Conservation (phyloP, 2,113 vertebrate genomes). For the Heptranchias perlo region DNA sequence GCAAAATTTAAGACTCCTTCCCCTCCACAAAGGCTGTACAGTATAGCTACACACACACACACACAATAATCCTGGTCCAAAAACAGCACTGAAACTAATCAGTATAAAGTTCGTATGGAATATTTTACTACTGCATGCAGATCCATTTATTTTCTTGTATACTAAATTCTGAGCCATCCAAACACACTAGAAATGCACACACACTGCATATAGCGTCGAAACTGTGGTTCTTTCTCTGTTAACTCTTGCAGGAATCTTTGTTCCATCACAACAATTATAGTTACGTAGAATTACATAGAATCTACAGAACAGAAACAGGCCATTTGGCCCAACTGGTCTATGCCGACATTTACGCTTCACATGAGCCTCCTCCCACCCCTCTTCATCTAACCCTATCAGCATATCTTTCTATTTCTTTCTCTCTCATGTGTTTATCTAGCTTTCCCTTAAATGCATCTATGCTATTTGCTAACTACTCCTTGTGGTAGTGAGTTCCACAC, state of each 20-base stretch:
- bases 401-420: no score
- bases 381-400: no score
- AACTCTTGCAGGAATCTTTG: background rate
- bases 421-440: no score
- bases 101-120: background rate
- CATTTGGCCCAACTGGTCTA: no score
- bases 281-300: no score
- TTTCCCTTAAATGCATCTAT: no score
- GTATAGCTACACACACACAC: background rate
- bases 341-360: no score
- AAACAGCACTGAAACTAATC: background rate
- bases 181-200: background rate
- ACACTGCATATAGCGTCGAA: background rate
- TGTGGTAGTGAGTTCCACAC: no score
- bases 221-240: background rate
- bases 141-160: background rate
- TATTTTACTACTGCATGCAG: background rate
- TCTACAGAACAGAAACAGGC: no score
- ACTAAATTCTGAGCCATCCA: background rate
- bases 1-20: background rate
- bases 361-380: no score
- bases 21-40: background rate
- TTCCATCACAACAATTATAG: background rate
- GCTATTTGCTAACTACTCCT: no score
- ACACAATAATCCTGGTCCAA: background rate